Evolutionary conservation across 2,888 invertebrate species (phyloP).

Genomic region (Arenicola marina): DNA sequence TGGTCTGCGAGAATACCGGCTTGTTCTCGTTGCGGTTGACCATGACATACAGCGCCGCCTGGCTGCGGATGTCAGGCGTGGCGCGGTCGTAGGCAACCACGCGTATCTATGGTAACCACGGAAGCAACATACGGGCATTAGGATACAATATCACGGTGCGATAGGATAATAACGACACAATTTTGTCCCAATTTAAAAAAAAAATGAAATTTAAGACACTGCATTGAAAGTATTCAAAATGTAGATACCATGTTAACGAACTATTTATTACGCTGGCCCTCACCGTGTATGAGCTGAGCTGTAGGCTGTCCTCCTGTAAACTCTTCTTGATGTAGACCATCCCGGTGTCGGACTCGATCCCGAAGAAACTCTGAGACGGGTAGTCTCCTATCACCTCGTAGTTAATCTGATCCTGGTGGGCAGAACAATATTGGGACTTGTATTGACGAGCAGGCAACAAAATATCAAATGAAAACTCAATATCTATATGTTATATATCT

Average conservation of each 20-base stretch:
- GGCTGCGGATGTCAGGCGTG: slow-evolving; percentile 38
- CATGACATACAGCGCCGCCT: slow-evolving; percentile 37
- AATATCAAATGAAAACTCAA: too few species aligned
- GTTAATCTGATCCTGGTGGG: slow-evolving; percentile 33
- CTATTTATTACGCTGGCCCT: background rate
- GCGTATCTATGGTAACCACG: slow-evolving; percentile 6
- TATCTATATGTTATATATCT: too few species aligned
- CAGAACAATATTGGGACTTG: too few species aligned
- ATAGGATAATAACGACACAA: background rate
- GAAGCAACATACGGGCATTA: too few species aligned
- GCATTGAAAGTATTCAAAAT: background rate
- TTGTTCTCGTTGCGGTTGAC: slow-evolving; percentile 48
- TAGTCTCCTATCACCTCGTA: slow-evolving; percentile 46
- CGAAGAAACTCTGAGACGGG: slow-evolving; percentile 46
- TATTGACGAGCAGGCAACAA: too few species aligned
- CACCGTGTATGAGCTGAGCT: slow-evolving; percentile 30
- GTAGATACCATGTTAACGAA: background rate
- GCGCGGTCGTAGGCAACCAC: slow-evolving; percentile 42
- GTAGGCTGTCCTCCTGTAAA: slow-evolving; percentile 30
- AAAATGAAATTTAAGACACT: background rate
- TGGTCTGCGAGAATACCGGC: slow-evolving; percentile 38
- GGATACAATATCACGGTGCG: too few species aligned
- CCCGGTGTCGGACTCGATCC: slow-evolving; percentile 39
- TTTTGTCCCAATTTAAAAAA: background rate
- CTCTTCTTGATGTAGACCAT: slow-evolving; percentile 30